These are phyloP conservation scores for Cheiracanthium punctorium DNA, from an alignment of 2,888 invertebrate species.

Conservation along the genomic window DNA sequence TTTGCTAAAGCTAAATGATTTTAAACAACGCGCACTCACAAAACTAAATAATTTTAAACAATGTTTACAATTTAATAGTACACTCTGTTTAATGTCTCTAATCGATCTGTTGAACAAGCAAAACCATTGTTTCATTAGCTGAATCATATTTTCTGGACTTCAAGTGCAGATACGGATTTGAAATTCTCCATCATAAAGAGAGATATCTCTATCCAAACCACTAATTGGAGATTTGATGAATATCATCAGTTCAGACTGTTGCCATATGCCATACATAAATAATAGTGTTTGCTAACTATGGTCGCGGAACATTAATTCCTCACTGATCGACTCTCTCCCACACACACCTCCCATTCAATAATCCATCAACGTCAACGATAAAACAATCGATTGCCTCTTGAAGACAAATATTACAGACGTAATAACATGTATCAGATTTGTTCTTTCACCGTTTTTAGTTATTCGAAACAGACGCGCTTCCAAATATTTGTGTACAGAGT, in stretches of 20 bases:
- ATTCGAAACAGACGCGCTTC: too few relatives aligned
- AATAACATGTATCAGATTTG: neutral
- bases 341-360: neutral
- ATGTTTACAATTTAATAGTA: too few relatives aligned
- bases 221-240: neutral
- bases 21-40: too few relatives aligned
- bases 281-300: neutral
- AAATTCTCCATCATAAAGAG: neutral
- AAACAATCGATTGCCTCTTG: neutral
- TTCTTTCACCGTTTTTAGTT: too few relatives aligned
- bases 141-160: too few relatives aligned
- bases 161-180: neutral
- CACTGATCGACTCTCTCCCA: neutral
- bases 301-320: neutral
- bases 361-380: neutral
- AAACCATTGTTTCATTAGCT: too few relatives aligned
- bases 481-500: too few relatives aligned
- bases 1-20: too few relatives aligned
- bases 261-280: conserved; percentile 3
- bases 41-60: too few relatives aligned
- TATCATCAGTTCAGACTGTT: neutral
- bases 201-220: neutral
- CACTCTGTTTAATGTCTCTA: too few relatives aligned
- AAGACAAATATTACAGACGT: neutral
- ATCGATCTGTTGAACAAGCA: too few relatives aligned